These are phyloP conservation scores for Chrysodeixis includens DNA, from an alignment of 2,888 invertebrate genomes.

Conservation along the genomic window DNA sequence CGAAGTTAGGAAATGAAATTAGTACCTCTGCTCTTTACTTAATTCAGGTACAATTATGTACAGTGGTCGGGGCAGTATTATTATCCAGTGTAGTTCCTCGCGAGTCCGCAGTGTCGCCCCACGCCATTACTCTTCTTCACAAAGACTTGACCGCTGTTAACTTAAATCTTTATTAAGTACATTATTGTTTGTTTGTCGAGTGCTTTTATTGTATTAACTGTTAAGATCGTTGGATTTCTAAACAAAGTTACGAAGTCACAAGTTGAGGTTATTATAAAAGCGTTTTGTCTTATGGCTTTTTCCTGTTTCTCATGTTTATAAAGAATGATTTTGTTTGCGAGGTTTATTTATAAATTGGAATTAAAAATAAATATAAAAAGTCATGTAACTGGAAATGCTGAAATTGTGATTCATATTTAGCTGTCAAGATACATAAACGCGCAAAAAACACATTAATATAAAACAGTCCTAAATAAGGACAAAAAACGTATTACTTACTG, in stretches of 20 bases:
- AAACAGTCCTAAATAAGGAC: not conserved
- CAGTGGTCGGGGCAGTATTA: constrained; percentile 24
- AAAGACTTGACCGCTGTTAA: constrained; percentile 20
- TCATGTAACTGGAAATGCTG: not conserved
- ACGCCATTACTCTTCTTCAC: constrained; percentile 29
- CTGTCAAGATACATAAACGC: constrained; percentile 13
- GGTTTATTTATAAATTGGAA: not conserved
- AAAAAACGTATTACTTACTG: not conserved
- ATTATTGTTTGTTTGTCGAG: constrained; percentile 3
- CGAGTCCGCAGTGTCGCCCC: constrained; percentile 29
- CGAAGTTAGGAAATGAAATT: constrained; percentile 18
- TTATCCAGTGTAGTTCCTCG: constrained; percentile 43
- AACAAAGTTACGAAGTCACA: not conserved
- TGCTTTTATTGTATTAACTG: not conserved
- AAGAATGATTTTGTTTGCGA: no score
- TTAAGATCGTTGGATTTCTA: not conserved
- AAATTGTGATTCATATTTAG: constrained; percentile 9
- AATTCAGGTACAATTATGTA: constrained; percentile 38
- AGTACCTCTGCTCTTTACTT: constrained; percentile 32
- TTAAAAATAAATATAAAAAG: not conserved
- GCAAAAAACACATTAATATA: constrained; percentile 7
- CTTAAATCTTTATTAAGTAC: constrained; percentile 8
- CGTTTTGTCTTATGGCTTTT: constrained; percentile 9
- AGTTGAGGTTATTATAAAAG: constrained; percentile 3
- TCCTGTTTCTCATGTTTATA: constrained; percentile 5